Conservation (phyloP, 2,113 vertebrate species). For the Lota lota region DNA sequence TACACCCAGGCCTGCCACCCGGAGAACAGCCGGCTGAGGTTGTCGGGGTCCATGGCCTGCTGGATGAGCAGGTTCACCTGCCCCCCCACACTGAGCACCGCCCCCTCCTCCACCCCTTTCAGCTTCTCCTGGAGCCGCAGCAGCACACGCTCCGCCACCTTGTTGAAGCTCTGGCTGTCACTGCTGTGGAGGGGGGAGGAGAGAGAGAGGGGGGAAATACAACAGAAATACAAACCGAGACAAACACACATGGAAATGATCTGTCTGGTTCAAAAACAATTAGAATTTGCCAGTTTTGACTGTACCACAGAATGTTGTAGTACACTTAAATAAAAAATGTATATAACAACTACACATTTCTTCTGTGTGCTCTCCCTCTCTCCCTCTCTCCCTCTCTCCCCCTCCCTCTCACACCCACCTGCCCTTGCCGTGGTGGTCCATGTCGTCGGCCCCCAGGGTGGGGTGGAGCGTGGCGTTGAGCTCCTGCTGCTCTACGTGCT, state of each 20-base stretch:
- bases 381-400: neutral
- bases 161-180: constrained; percentile 89
- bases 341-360: too few relatives aligned
- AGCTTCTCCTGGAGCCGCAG: constrained; percentile 96
- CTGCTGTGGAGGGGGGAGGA: constrained; percentile 51
- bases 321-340: too few relatives aligned
- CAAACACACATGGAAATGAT: too few relatives aligned
- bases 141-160: constrained; percentile 94
- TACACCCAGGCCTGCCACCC: constrained; percentile 96
- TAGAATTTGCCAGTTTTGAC: neutral
- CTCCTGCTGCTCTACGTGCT: constrained; percentile 90
- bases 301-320: too few relatives aligned
- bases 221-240: too few relatives aligned
- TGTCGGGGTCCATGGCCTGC: constrained; percentile 95
- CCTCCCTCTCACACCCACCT: constrained; percentile 63
- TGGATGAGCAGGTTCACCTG: constrained; percentile 98
- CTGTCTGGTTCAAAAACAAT: neutral
- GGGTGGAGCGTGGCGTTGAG: constrained; percentile 77
- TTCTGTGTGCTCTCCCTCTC: neutral
- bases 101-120: constrained; percentile 93
- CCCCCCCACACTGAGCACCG: constrained; percentile 89
- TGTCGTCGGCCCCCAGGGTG: constrained; percentile 70
- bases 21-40: constrained; percentile 87
- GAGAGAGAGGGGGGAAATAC: too few relatives aligned
- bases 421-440: constrained; percentile 77